Evolutionary conservation across 2,113 vertebrate genomes (phyloP), one percentile per base, ranked within the genome.

Genomic region (Cheirogaleus medius): DNA sequence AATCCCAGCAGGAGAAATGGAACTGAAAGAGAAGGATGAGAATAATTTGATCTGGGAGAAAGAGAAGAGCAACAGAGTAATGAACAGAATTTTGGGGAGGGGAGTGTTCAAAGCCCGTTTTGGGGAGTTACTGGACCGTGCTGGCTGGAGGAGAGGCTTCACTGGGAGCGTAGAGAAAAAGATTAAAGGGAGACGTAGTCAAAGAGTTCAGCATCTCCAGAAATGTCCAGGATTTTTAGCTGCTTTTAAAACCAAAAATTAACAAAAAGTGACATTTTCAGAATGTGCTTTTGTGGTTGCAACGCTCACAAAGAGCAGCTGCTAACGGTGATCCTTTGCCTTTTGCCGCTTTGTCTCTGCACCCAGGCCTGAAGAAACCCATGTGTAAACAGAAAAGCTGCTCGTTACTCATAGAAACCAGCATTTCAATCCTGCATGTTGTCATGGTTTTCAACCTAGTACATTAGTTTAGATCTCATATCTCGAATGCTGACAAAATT

Each of bases 131-230:
- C 3, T 14, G 69, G 21, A 17, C 6, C n/a, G 8, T 8, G 5
- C 7, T 12, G 0, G 0, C n/a, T 63, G 6, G 15, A 91, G 27
- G 13, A 39, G 15, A 25, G 25, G 20, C 13, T 77, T 86, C 49
- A 3, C 5, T 64, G 42, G 32, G 37, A 27, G 14, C 4, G 32
- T 2, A 42, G 42, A 81, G n/a, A 3, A 2, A 21, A 1, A 13
- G 1, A 47, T 42, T 29, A 52, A 56, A 42, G 47, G 10, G 9
- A n/a, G 6, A 56, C 2, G 4, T 11, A 0, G 21, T 5, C 9
- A 13, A 74, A 32, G 74, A 10, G 11, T 17, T 86, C 42, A 83
- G 49, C 3, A 15, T 56, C 37, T 44, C 81, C 68, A 15, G 18
- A 3, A 25, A 27, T 1, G 8, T 14, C 56, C 44, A 73, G 32